Evolutionary conservation across 2,888 invertebrate species (phyloP).

Genomic region (Cantharis flavilabris): DNA sequence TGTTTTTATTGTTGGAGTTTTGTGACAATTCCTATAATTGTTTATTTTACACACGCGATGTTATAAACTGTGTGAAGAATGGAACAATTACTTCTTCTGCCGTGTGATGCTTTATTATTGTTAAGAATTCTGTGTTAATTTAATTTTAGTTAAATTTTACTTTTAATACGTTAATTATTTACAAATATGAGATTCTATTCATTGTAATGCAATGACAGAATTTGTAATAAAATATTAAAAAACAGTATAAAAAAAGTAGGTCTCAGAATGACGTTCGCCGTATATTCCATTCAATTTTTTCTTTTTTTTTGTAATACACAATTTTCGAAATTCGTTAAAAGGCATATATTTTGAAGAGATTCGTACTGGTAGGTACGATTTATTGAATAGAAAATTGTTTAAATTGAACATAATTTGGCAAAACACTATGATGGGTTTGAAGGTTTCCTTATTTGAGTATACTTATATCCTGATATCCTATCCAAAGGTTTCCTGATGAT

Average conservation of each 20-base stretch:
- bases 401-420: too few species aligned
- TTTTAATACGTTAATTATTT: neutral
- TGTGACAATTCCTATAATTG: neutral
- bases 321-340: too few species aligned
- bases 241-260: neutral
- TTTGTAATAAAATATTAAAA: neutral
- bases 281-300: too few species aligned
- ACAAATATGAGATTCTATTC: neutral
- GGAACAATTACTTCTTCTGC: neutral
- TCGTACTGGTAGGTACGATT: too few species aligned
- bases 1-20: neutral
- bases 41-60: neutral
- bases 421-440: too few species aligned
- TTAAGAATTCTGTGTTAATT: neutral
- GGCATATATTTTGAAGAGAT: too few species aligned
- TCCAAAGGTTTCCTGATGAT: too few species aligned
- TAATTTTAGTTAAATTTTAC: neutral
- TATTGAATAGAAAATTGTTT: too few species aligned
- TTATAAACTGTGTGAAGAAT: neutral
- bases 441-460: too few species aligned
- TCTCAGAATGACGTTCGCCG: neutral
- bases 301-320: too few species aligned
- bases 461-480: too few species aligned
- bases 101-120: neutral
- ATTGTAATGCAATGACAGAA: neutral